Evolutionary conservation across 2,797 vertebrate species (phyloP).

Genomic region (Sardinella longiceps): DNA sequence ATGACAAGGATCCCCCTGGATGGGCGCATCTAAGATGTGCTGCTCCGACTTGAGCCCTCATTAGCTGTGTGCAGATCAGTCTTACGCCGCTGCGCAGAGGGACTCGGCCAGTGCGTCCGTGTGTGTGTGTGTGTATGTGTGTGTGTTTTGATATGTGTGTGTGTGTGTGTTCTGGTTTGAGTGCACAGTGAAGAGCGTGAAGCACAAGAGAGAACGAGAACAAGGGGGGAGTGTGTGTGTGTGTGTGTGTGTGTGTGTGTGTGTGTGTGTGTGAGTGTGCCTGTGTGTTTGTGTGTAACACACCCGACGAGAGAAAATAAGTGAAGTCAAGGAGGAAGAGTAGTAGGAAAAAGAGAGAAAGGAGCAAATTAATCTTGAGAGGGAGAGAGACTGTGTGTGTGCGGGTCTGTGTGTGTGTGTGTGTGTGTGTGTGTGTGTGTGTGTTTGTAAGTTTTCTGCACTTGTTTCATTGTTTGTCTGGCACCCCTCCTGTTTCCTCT

Average conservation of each 20-base stretch:
- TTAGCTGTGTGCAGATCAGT: conserved; percentile 20
- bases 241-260: neutral
- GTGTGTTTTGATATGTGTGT: neutral
- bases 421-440: conserved; percentile 9
- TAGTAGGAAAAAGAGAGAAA: neutral
- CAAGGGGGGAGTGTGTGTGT: neutral
- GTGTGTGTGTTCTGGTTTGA: conserved; percentile 1
- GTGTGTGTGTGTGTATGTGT: neutral
- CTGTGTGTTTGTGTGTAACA: neutral
- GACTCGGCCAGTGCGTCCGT: neutral
- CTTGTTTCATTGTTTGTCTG: neutral
- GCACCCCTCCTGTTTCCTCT: neutral
- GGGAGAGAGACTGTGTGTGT: neutral
- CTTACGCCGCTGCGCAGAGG: conserved; percentile 9
- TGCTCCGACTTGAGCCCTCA: conserved; percentile 12
- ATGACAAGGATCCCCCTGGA: conserved; percentile 62
- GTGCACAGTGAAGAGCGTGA: neutral
- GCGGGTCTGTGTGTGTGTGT: neutral
- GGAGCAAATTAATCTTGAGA: neutral
- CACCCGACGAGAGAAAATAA: neutral
- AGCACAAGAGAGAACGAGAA: neutral
- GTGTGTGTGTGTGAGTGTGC: neutral
- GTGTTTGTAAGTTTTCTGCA: neutral
- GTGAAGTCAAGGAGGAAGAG: conserved; percentile 13
- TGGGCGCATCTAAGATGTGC: neutral